Percentiles rank a stretch among this genome's conserved stretches.
phyloP scores from a whole-genome alignment of 2,113 vertebrate species.

The Prinia subflava region DNA sequence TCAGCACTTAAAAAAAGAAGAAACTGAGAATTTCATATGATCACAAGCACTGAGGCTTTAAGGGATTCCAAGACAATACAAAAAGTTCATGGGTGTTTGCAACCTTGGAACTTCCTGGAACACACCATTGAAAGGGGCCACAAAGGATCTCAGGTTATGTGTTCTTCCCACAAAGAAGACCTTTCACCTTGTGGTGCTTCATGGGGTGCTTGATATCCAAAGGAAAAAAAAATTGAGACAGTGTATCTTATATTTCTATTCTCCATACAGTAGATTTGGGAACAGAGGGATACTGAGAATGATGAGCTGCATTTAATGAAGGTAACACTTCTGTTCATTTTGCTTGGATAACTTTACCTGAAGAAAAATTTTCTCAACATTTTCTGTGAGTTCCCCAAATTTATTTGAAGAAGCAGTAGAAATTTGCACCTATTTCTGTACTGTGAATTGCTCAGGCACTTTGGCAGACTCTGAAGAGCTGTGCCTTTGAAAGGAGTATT shows the following conservation, averaged over 20 bases:
- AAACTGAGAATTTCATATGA: not conserved
- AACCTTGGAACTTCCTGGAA: not conserved
- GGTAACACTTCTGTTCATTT: not conserved
- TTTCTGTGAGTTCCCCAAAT: not conserved
- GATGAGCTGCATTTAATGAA: not conserved
- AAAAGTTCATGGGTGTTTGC: not conserved
- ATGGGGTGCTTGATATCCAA: not conserved
- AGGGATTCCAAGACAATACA: not conserved
- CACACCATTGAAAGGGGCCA: not conserved
- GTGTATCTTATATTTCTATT: not conserved
- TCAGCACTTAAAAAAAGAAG: not conserved
- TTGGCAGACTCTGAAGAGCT: not conserved
- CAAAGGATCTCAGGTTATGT: not conserved
- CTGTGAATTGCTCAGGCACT: not conserved
- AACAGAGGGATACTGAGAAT: not conserved
- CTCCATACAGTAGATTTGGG: not conserved
- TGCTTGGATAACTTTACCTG: not conserved
- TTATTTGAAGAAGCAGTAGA: not conserved
- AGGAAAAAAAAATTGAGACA: not conserved
- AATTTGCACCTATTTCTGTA: not conserved
- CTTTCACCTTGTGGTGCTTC: not conserved
- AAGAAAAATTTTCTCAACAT: not conserved
- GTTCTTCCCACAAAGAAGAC: not conserved
- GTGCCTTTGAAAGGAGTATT: not conserved
- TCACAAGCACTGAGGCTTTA: not conserved